Conservation (phyloP, 2,888 invertebrate species). For the Agonum fuliginosum region DNA sequence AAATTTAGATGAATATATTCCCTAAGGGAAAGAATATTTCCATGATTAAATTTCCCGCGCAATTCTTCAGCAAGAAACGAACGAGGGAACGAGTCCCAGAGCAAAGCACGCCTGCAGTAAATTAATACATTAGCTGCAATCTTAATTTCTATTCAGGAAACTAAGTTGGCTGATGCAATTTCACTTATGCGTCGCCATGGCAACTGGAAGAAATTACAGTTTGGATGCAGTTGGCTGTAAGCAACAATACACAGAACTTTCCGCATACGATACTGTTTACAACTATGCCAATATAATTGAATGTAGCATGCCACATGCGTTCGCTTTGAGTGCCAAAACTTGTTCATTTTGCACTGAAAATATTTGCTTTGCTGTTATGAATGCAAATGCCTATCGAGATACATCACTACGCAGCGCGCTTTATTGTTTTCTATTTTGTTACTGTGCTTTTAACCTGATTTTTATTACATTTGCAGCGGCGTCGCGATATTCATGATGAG, state of each 20-base stretch:
- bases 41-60: background rate
- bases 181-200: conserved; percentile 30
- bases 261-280: conserved; percentile 32
- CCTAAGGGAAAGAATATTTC: too few relatives aligned
- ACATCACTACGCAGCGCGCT: background rate
- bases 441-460: background rate
- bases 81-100: background rate
- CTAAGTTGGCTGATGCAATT: conserved; percentile 18
- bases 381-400: conserved; percentile 2
- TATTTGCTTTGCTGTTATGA: conserved; percentile 22
- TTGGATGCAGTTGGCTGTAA: conserved; percentile 24
- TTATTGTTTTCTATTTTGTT: background rate
- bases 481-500: too few relatives aligned
- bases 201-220: conserved; percentile 22
- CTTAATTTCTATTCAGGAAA: conserved; percentile 23
- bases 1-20: too few relatives aligned
- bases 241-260: conserved; percentile 6
- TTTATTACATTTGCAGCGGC: background rate
- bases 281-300: conserved; percentile 39
- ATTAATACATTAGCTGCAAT: conserved; percentile 28
- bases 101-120: background rate
- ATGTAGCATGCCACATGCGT: background rate
- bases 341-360: conserved; percentile 1
- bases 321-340: conserved; percentile 4
- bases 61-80: background rate